These are phyloP conservation scores for Crotalus tigris DNA, from an alignment of 2,113 vertebrate genomes.

Conservation along the genomic window DNA sequence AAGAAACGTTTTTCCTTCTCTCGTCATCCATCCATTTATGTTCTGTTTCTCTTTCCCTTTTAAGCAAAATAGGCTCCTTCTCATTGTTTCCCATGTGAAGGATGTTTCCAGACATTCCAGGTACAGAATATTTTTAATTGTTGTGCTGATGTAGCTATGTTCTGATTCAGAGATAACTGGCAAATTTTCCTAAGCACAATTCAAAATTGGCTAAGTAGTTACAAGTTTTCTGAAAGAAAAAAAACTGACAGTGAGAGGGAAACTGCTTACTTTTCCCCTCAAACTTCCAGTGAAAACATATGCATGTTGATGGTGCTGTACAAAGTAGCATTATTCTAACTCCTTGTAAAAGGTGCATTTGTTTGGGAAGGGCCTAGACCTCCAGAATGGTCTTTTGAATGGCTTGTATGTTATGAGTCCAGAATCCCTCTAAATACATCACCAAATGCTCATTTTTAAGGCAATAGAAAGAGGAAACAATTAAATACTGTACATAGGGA, in stretches of 20 bases:
- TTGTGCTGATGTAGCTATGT: background rate
- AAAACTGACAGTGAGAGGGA: background rate
- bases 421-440: background rate
- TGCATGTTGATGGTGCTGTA: no score
- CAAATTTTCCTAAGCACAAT: background rate
- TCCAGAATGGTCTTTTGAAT: background rate
- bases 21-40: background rate
- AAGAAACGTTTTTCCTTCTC: rapidly evolving
- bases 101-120: background rate
- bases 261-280: background rate
- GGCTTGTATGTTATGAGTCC: background rate
- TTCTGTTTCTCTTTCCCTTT: background rate
- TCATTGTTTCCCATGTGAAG: background rate
- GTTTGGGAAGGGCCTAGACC: no score
- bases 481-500: background rate
- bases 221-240: background rate
- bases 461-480: background rate
- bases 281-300: background rate
- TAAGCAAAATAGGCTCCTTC: background rate
- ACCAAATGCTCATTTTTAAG: background rate
- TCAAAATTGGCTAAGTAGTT: background rate
- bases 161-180: background rate
- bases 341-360: background rate
- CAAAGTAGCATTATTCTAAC: background rate
- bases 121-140: background rate